A percentile compares a stretch with the other conserved stretches of the same genome.
Conservation (phyloP, 2,888 invertebrate species). For the Aspidiotus rigidus region DNA sequence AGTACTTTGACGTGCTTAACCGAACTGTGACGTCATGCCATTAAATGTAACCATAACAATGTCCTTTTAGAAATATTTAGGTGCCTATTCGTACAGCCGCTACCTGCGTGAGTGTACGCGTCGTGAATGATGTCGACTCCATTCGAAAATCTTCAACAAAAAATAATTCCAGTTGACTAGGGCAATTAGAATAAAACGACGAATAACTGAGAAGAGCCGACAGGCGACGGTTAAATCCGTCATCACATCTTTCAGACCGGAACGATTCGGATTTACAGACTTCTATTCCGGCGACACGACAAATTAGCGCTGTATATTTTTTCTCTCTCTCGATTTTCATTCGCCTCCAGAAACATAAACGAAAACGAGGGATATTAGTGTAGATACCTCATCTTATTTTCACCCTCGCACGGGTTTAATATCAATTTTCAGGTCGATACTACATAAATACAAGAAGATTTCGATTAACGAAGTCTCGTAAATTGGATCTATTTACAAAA, state of each 20-base stretch:
- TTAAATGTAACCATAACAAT: constrained; percentile 31
- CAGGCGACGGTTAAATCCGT: constrained; percentile 29
- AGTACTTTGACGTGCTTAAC: constrained; percentile 32
- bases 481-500: too few relatives aligned
- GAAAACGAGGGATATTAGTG: too few relatives aligned
- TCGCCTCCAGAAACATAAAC: too few relatives aligned
- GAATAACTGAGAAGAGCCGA: constrained; percentile 23
- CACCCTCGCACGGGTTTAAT: too few relatives aligned
- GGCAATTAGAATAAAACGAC: constrained; percentile 28
- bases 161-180: constrained; percentile 28
- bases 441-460: too few relatives aligned
- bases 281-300: constrained; percentile 22
- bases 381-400: too few relatives aligned
- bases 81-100: constrained; percentile 1
- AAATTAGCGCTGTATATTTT: constrained; percentile 10
- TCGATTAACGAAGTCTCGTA: too few relatives aligned
- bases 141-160: constrained; percentile 25
- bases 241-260: constrained; percentile 31
- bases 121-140: neutral
- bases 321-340: neutral
- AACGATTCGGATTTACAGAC: constrained; percentile 21
- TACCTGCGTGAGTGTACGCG: neutral
- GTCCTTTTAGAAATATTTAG: constrained; percentile 19
- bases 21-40: constrained; percentile 31
- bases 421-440: too few relatives aligned